Base-by-base conservation (phyloP, 2,797 vertebrate genomes). In the Clarias platycephalus region DNA sequence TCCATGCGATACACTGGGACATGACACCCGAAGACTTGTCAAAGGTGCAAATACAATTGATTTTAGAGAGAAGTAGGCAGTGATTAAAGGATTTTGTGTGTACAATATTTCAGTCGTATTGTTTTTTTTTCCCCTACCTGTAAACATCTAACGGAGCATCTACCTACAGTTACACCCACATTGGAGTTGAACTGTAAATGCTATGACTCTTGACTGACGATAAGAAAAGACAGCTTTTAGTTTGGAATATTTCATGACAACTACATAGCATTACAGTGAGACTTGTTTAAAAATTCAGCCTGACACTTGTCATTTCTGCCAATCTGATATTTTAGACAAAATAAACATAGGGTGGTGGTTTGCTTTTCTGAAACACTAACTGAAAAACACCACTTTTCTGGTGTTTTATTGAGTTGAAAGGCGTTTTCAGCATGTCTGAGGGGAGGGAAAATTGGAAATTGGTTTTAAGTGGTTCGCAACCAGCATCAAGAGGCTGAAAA, bases 261-360 rank as follows among this genome's bases (percentile, higher is more conserved):
- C 4, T 28, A 58, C 31, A 58, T n/a, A 68, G 31, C 12, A 58
- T 24, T 34, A 28, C 67, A 15, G 16, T 53, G n/a, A 26, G 40
- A 5, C 40, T 74, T 64, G n/a, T 13, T 68, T 3, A 76, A 26
- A 49, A 49, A 49, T 44, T 49, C 44, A 72, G 60, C 55, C 20
- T 79, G 34, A 5, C 0, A 37, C 4, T 58, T 34, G 40, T 57
- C 37, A 55, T 26, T 28, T 55, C 22, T 28, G 60, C 60, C 28
- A 55, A 66, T 74, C 24, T 18, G 7, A 24, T 64, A 66, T 80
- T 80, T 74, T 22, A 64, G 31, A 31, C 66, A 62, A 13, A 28
- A 28, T 75, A 85, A 24, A 85, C 81, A 64, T 81, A 81, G 62
- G 58, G 44, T 37, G 60, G 79, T 81, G 79, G 79, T 76, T 67